Base-by-base conservation (phyloP, 2,113 vertebrate species). In the Dipodomys spectabilis region DNA sequence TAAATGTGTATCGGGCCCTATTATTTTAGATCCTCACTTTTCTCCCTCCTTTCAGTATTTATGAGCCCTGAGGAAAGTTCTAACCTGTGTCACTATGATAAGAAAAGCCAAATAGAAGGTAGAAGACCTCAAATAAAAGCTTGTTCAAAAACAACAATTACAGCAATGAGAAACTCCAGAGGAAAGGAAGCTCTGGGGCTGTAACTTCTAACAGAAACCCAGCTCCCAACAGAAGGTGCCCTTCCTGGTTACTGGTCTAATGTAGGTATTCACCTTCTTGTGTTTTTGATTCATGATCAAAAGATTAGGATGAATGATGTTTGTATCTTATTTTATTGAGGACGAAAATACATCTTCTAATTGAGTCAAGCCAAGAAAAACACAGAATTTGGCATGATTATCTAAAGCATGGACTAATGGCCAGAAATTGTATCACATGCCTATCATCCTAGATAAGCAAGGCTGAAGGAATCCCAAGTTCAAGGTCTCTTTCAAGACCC, bases 281-380 rank as follows among this genome's bases (percentile, higher is more conserved):
- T 68, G 15, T 72, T 87, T 92, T 82, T 73, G 87, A 80, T 27
- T 6, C 9, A 9, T 2, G 20, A 86, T 86, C 44, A 75, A 71
- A 92, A 86, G 30, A 74, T 15, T 64, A 30, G 15, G 19, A 53
- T 72, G 11, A 57, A 7, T 72, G 49, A 7, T 18, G 16, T 25
- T 80, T 69, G 2, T 53, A 8, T 49, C 19, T 65, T 53, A 27
- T 74, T 74, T 57, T 73, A 30, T 13, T 32, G 2, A 88, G n/a
- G 15, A 73, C 8, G n/a, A 89, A 93, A 89, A 71, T 10, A 72
- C 89, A 49, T 35, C 7, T 78, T 35, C 7, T 78, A 74, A 45
- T 22, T 62, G 85, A 86, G 9, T 92, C 27, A 53, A 88, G 15
- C 25, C 57, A 64, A 19, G 64, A 91, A 18, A 93, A 94, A 28